Percentiles rank a stretch among this genome's conserved stretches.
Evolutionary conservation across 2,797 vertebrate species (phyloP).

Genomic region (Darevskia mixta): DNA sequence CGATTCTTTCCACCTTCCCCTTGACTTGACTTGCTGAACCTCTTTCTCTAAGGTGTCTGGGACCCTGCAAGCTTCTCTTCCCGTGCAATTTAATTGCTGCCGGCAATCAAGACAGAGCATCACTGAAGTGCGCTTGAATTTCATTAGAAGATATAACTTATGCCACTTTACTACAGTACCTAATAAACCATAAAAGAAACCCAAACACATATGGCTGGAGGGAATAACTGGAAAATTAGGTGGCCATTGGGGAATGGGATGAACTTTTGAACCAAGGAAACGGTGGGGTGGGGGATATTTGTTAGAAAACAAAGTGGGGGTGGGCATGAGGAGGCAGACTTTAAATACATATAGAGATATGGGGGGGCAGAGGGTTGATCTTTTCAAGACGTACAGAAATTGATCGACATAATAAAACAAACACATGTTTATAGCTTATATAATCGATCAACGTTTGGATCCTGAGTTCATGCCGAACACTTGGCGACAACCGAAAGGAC

Average conservation of each 20-base stretch:
- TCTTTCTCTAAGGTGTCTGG: conserved; percentile 77
- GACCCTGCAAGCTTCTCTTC: conserved; percentile 78
- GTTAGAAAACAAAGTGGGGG: conserved; percentile 52
- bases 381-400: conserved; percentile 83
- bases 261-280: conserved; percentile 88
- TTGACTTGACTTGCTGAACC: conserved; percentile 71
- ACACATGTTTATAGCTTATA: conserved; percentile 81
- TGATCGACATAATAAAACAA: conserved; percentile 86
- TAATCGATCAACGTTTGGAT: conserved; percentile 79
- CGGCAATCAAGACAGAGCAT: conserved; percentile 86
- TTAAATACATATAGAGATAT: conserved; percentile 79
- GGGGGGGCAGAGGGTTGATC: conserved; percentile 72
- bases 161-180: conserved; percentile 88
- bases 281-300: conserved; percentile 80
- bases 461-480: conserved; percentile 79
- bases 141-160: conserved; percentile 90
- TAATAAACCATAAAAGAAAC: conserved; percentile 90
- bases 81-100: conserved; percentile 84
- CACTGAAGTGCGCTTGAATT: conserved; percentile 87
- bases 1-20: conserved; percentile 57
- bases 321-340: conserved; percentile 76
- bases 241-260: conserved; percentile 87
- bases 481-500: conserved; percentile 84
- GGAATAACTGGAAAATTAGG: conserved; percentile 90
- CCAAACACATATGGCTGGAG: conserved; percentile 89